phyloP scores from a whole-genome alignment of 2,797 vertebrate species.

The Glyptemys insculpta region DNA sequence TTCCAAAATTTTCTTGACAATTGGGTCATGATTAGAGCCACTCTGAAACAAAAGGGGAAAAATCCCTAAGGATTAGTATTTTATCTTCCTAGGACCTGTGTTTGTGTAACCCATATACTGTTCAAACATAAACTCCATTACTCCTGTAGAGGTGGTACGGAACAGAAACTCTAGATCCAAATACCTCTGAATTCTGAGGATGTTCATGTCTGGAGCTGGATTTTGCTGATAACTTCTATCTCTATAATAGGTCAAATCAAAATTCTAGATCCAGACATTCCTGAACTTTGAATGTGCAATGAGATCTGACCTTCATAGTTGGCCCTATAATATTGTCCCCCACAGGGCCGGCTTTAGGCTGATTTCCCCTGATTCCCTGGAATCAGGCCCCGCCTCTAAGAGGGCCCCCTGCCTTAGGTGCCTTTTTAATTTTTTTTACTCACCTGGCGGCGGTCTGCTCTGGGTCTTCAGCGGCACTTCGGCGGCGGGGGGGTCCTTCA shows the following conservation, averaged over 20 bases:
- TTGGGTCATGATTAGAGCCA: slow-evolving; percentile 15
- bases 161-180: not conserved
- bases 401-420: too few relatives aligned
- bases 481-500: too few relatives aligned
- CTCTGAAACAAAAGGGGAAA: slow-evolving; percentile 18
- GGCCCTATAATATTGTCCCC: not conserved
- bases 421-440: too few relatives aligned
- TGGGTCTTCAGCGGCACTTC: too few relatives aligned
- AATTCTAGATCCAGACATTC: not conserved
- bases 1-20: slow-evolving; percentile 31
- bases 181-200: not conserved
- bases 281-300: not conserved
- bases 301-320: rapidly evolving
- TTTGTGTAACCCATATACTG: not conserved
- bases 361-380: too few relatives aligned
- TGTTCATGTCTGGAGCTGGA: not conserved
- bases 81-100: not conserved
- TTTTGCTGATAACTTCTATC: not conserved
- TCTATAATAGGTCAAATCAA: not conserved
- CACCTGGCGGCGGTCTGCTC: too few relatives aligned
- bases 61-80: slow-evolving; percentile 1
- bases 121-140: not conserved
- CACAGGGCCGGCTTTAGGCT: too few relatives aligned
- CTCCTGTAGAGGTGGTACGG: not conserved
- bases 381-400: too few relatives aligned